Conservation (phyloP, 2,888 invertebrate species). For the Erpobdella octoculata region DNA sequence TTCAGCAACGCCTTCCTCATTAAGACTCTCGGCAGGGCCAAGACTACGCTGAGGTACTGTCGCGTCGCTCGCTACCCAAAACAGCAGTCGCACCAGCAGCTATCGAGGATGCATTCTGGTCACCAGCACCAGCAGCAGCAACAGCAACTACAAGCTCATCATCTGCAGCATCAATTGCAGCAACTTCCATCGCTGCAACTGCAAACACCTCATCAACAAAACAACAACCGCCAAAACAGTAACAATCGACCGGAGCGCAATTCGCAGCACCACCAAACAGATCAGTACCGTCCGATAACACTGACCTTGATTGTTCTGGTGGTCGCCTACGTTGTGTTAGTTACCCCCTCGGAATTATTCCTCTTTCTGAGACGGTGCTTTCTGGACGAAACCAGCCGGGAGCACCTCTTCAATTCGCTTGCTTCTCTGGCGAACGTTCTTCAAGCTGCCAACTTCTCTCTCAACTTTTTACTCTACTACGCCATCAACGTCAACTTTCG, state of each 20-base stretch:
- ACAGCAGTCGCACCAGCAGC: neutral
- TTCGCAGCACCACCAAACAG: neutral
- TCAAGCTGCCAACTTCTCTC: slow-evolving; percentile 38
- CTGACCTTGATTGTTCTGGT: slow-evolving; percentile 48
- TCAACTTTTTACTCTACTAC: slow-evolving; percentile 40
- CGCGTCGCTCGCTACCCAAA: neutral
- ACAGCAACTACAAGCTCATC: neutral
- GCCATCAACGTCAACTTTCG: slow-evolving; percentile 36
- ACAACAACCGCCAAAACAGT: neutral
- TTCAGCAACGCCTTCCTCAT: slow-evolving; percentile 48
- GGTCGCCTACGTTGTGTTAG: slow-evolving; percentile 45
- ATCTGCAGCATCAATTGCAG: neutral
- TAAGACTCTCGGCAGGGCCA: slow-evolving; percentile 34
- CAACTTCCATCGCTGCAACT: slow-evolving; percentile 3
- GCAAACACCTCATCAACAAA: neutral
- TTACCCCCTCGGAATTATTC: slow-evolving; percentile 47
- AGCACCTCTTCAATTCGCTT: slow-evolving; percentile 29
- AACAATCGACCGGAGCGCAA: too few relatives aligned
- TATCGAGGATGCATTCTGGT: neutral
- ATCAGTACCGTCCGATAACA: slow-evolving; percentile 39
- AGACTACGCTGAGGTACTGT: slow-evolving; percentile 26
- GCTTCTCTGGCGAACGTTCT: slow-evolving; percentile 33
- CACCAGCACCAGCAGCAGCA: slow-evolving; percentile 5
- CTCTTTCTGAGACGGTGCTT: slow-evolving; percentile 41
- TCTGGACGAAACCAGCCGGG: slow-evolving; percentile 26